Conservation (phyloP, 2,113 vertebrate species). For the Channa argus region DNA sequence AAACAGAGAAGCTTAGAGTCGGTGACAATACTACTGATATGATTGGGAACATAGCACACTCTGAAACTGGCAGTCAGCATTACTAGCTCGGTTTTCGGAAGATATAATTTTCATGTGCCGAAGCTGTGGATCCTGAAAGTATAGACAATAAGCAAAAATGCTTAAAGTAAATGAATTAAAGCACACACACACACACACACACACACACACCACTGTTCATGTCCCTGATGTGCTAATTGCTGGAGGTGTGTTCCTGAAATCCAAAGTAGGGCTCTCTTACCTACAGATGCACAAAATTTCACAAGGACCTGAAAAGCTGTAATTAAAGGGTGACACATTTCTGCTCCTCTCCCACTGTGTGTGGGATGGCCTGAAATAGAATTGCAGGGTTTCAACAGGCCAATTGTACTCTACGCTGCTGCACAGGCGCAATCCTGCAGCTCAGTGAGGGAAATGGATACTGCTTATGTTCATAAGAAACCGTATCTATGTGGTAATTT, state of each 20-base stretch:
- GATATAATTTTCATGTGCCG: constrained; percentile 39
- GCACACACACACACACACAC: constrained; percentile 15
- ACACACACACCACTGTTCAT: constrained; percentile 23
- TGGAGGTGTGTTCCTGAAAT: constrained; percentile 72
- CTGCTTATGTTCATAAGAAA: constrained; percentile 13
- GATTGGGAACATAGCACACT: constrained; percentile 68
- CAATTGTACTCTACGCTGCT: constrained; percentile 49
- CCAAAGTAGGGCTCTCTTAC: constrained; percentile 72
- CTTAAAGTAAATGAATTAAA: constrained; percentile 44
- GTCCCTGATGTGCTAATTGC: constrained; percentile 73
- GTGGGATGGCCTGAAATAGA: constrained; percentile 83
- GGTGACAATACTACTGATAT: constrained; percentile 65
- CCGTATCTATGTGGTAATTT: constrained; percentile 18
- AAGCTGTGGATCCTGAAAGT: constrained; percentile 27
- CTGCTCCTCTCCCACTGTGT: constrained; percentile 78
- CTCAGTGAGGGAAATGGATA: constrained; percentile 47
- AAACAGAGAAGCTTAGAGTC: constrained; percentile 59
- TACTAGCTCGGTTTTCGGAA: constrained; percentile 46
- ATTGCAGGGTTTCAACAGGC: constrained; percentile 78
- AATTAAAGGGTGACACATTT: constrained; percentile 84
- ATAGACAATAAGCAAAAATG: constrained; percentile 35
- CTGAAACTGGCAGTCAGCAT: constrained; percentile 37
- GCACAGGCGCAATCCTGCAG: constrained; percentile 50
- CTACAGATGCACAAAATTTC: constrained; percentile 76
- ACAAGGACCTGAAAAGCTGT: constrained; percentile 77